Base-by-base conservation (phyloP, 2,113 vertebrate genomes). In the Charadrius vociferus region DNA sequence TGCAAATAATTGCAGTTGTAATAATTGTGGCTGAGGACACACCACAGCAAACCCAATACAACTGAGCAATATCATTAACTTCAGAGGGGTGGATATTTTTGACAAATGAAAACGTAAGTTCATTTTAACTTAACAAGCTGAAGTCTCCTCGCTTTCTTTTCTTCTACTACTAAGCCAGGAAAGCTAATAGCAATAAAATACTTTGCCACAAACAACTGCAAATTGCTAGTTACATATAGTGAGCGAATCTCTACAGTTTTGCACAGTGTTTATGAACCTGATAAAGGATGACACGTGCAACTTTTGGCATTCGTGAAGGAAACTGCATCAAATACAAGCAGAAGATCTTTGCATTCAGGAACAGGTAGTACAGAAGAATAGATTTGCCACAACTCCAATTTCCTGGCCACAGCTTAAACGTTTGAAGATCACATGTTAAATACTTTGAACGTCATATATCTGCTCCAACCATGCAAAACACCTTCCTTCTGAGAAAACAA, bases 201-300 rank as follows among this genome's bases (percentile, higher is more conserved):
- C 7, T 77, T 77, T 78, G 59, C 22, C 52, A 88, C 7, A 52
- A 87, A 1, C 23, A 59, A 47, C 32, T 58, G 61, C 39, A 85
- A 70, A 67, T 27, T 0, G 66, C 43, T 39, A 56, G 27, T 34
- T 87, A 56, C 17, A 63, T 11, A 32, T 0, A 61, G 17, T 21
- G 37, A 30, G 13, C 10, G 19, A 23, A 79, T 9, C 70, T 86
- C n/a, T n/a, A 66, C 6, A 52, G 43, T 66, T 24, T 41, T 45
- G 17, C 11, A 27, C 14, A 71, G 19, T 7, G 10, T 55, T 67
- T 30, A 21, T 37, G 22, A 50, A 41, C 45, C 52, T 65, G 24
- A 2, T 26, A 43, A 78, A 26, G 24, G 52, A 32, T 22, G 21
- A 27, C 0, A 27, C 0, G 2, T 7, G 7, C 2, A 29, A 27